Evolutionary conservation across 2,113 vertebrate species (phyloP).

Genomic region (Saguinus imperator): DNA sequence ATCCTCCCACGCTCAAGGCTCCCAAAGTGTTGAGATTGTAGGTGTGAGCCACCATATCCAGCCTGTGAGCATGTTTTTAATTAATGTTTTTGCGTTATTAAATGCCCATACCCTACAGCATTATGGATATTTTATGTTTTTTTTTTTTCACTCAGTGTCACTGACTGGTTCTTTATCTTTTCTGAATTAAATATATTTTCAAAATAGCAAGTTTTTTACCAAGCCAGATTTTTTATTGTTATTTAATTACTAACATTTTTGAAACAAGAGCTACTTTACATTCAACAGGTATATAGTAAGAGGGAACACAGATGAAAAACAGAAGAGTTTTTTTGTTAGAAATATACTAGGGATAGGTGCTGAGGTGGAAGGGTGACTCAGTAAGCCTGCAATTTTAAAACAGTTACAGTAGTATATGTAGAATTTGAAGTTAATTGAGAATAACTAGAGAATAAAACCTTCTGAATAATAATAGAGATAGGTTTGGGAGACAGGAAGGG

Average conservation of each 20-base stretch:
- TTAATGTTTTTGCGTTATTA: not conserved
- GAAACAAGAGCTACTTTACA: slow-evolving; percentile 29
- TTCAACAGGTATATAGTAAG: not conserved
- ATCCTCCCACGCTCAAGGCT: not conserved
- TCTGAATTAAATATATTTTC: not conserved
- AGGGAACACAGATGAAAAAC: not conserved
- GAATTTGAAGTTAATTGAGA: not conserved
- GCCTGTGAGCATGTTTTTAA: not conserved
- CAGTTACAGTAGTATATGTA: not conserved
- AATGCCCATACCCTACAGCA: not conserved
- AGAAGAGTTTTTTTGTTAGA: slow-evolving; percentile 6
- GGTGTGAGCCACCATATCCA: not conserved
- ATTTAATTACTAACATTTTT: not conserved
- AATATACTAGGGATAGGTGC: not conserved
- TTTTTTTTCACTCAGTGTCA: not conserved
- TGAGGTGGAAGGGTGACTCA: not conserved
- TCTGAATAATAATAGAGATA: not conserved
- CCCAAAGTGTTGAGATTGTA: not conserved
- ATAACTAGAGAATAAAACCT: not conserved
- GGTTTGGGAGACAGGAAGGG: not conserved
- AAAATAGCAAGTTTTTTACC: not conserved
- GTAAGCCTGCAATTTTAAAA: not conserved
- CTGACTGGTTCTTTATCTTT: not conserved
- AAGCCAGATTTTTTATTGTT: not conserved
- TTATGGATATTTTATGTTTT: not conserved